A percentile compares a stretch with the other conserved stretches of the same genome.
Conservation (phyloP, 2,888 invertebrate species). For the Chaetogeoica ovagalla region DNA sequence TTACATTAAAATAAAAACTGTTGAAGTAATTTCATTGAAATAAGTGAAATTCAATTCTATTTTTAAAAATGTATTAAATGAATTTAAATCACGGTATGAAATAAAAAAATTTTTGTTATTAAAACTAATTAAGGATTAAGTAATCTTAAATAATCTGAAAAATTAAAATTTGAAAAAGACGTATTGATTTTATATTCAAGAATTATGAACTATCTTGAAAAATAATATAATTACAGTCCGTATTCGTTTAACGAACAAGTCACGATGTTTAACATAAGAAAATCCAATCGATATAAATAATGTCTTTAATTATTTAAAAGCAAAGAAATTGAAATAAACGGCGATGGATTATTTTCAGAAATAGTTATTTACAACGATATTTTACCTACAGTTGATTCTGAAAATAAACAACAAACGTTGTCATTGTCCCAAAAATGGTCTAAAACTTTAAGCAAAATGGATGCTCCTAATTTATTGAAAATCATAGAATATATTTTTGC, state of each 20-base stretch:
- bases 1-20: too few species aligned
- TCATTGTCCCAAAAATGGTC: slow-evolving; percentile 2
- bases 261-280: slow-evolving; percentile 13
- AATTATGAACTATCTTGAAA: slow-evolving; percentile 12
- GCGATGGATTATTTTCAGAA: background rate
- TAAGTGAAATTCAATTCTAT: slow-evolving; percentile 11
- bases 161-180: slow-evolving; percentile 7
- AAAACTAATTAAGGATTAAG: slow-evolving; percentile 6
- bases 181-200: background rate
- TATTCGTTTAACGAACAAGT: slow-evolving; percentile 13
- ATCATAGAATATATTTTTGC: background rate
- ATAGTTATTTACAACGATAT: slow-evolving; percentile 8
- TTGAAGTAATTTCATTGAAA: slow-evolving; percentile 5
- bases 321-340: too few species aligned
- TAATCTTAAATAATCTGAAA: background rate
- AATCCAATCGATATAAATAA: slow-evolving; percentile 16
- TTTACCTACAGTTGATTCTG: slow-evolving; percentile 4
- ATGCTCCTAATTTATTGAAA: slow-evolving; percentile 1
- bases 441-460: slow-evolving; percentile 1
- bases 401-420: background rate
- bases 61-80: slow-evolving; percentile 9
- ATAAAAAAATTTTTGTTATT: background rate
- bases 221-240: slow-evolving; percentile 11
- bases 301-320: slow-evolving; percentile 5
- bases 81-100: slow-evolving; percentile 20